These are phyloP conservation scores for Propsilocerus akamusi DNA, from an alignment of 1,140 invertebrate genomes.

Conservation along the genomic window DNA sequence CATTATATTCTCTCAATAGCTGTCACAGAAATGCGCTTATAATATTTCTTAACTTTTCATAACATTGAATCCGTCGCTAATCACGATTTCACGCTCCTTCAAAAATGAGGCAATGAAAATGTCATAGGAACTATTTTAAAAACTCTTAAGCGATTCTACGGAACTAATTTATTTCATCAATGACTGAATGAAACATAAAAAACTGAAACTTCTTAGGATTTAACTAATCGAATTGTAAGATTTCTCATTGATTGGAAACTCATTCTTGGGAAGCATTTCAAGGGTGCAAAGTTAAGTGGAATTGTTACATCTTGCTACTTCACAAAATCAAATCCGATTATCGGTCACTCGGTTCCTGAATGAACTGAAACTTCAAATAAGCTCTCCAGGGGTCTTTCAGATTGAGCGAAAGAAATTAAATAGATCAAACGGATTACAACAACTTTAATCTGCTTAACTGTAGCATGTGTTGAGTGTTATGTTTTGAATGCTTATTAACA, in stretches of 20 bases:
- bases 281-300: background rate
- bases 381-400: background rate
- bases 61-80: background rate
- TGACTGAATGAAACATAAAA: too few relatives aligned
- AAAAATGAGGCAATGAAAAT: background rate
- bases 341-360: background rate
- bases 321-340: background rate
- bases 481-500: conserved; percentile 1
- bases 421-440: background rate
- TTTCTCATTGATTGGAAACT: background rate
- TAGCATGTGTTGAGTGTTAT: background rate
- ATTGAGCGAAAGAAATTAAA: background rate
- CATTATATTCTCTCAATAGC: too few relatives aligned
- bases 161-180: background rate
- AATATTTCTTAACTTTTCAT: background rate
- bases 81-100: background rate
- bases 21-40: background rate
- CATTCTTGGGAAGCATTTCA: background rate
- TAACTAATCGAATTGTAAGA: background rate
- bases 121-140: background rate
- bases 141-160: background rate
- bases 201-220: too few relatives aligned
- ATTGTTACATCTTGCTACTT: background rate
- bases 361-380: background rate
- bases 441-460: background rate